Evolutionary conservation across 2,113 vertebrate species (phyloP).

Genomic region (Eulemur rufifrons): DNA sequence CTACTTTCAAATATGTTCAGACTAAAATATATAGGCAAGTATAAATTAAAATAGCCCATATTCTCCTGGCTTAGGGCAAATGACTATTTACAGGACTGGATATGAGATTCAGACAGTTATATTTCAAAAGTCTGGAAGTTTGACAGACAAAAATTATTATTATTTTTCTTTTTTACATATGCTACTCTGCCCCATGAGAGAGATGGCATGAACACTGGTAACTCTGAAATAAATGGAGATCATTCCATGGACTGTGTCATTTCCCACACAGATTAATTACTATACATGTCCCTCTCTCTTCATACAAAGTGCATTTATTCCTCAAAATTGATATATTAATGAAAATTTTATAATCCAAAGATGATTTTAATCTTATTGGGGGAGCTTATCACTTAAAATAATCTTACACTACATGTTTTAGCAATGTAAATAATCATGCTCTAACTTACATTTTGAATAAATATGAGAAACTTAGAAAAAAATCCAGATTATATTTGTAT

Average conservation of each 20-base stretch:
- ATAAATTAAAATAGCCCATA: constrained; percentile 47
- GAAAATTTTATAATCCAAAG: constrained; percentile 35
- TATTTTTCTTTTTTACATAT: background rate
- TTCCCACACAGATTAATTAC: background rate
- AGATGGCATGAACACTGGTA: background rate
- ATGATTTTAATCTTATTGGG: background rate
- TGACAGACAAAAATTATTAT: background rate
- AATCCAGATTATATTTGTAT: constrained; percentile 6
- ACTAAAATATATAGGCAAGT: constrained; percentile 30
- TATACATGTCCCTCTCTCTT: background rate
- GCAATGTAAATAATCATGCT: background rate
- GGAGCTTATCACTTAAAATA: background rate
- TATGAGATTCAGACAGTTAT: background rate
- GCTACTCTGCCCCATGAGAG: background rate
- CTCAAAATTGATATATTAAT: background rate
- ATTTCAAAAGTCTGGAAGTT: constrained; percentile 5
- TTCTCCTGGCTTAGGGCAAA: background rate
- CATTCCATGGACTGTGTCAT: background rate
- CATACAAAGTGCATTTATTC: background rate
- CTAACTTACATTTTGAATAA: constrained; percentile 36
- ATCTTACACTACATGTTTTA: background rate
- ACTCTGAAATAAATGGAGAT: background rate
- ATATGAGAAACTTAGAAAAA: constrained; percentile 12
- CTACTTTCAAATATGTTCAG: constrained; percentile 43
- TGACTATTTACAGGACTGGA: background rate